phyloP scores from a whole-genome alignment of 1,140 invertebrate genomes.

The Neodiprion pinetum region DNA sequence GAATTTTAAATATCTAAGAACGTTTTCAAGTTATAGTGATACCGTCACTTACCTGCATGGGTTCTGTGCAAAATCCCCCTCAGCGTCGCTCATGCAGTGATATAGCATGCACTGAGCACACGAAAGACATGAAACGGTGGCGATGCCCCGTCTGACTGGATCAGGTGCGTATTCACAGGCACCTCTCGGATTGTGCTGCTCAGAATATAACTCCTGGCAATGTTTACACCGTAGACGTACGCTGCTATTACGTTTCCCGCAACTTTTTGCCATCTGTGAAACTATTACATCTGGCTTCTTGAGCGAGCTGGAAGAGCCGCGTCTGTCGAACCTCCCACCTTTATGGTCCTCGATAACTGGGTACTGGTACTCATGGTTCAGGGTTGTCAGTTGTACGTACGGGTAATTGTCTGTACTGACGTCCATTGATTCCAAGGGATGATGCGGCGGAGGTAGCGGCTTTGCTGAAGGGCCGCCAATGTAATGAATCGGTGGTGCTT shows the following conservation, averaged over 20 bases:
- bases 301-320: conserved; percentile 66
- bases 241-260: conserved; percentile 45
- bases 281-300: conserved; percentile 68
- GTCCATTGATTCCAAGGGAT: conserved; percentile 47
- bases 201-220: conserved; percentile 76
- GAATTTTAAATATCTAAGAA: background rate
- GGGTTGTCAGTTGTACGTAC: conserved; percentile 84
- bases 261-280: conserved; percentile 53
- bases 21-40: conserved; percentile 3
- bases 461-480: conserved; percentile 44
- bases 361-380: conserved; percentile 84
- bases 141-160: conserved; percentile 79
- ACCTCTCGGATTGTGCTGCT: conserved; percentile 82
- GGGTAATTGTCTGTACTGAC: conserved; percentile 72
- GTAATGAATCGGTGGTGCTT: conserved; percentile 45
- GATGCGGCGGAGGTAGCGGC: conserved; percentile 41
- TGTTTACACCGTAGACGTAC: conserved; percentile 62
- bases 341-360: conserved; percentile 74
- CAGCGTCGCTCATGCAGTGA: conserved; percentile 89
- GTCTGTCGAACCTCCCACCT: conserved; percentile 54
- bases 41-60: conserved; percentile 68
- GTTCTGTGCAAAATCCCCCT: conserved; percentile 80
- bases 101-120: conserved; percentile 90
- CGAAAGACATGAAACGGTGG: conserved; percentile 82
- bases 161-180: conserved; percentile 91